Conservation (phyloP, 2,797 vertebrate genomes). For the Furcifer pardalis region DNA sequence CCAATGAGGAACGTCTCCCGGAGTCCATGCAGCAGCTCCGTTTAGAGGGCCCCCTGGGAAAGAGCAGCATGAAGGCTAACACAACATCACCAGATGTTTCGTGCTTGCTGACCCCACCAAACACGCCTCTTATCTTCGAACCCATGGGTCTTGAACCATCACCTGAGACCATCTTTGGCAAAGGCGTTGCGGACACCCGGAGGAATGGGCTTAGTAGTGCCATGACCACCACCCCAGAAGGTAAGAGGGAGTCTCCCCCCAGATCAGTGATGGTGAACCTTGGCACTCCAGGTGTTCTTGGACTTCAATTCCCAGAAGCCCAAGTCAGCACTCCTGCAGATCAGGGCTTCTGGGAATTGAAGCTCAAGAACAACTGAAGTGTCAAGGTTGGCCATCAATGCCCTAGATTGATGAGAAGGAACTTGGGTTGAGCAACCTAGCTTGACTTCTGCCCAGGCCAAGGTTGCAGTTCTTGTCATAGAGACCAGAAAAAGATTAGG, state of each 20-base stretch:
- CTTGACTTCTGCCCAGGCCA: too few relatives aligned
- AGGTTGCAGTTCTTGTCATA: background rate
- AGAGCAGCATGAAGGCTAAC: conserved; percentile 69
- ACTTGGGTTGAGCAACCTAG: background rate
- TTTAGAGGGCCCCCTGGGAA: conserved; percentile 71
- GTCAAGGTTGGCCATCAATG: too few relatives aligned
- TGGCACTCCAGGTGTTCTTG: too few relatives aligned
- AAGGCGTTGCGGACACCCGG: conserved; percentile 70
- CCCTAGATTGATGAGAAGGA: too few relatives aligned
- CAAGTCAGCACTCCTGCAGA: too few relatives aligned
- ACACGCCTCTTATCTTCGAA: conserved; percentile 87
- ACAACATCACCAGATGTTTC: conserved; percentile 76
- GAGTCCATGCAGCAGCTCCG: conserved; percentile 71
- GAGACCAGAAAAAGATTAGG: background rate
- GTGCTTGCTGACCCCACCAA: conserved; percentile 89
- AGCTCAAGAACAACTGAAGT: too few relatives aligned
- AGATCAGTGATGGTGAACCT: too few relatives aligned
- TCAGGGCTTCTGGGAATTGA: too few relatives aligned
- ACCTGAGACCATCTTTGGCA: conserved; percentile 60
- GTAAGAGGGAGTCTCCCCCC: conserved; percentile 61
- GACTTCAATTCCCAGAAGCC: too few relatives aligned
- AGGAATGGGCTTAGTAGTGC: conserved; percentile 73
- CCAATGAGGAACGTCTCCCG: conserved; percentile 55
- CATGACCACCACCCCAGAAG: conserved; percentile 80
- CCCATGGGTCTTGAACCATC: conserved; percentile 35